Base-by-base conservation (phyloP, 2,888 invertebrate genomes). In the Pristionchus entomophagus region DNA sequence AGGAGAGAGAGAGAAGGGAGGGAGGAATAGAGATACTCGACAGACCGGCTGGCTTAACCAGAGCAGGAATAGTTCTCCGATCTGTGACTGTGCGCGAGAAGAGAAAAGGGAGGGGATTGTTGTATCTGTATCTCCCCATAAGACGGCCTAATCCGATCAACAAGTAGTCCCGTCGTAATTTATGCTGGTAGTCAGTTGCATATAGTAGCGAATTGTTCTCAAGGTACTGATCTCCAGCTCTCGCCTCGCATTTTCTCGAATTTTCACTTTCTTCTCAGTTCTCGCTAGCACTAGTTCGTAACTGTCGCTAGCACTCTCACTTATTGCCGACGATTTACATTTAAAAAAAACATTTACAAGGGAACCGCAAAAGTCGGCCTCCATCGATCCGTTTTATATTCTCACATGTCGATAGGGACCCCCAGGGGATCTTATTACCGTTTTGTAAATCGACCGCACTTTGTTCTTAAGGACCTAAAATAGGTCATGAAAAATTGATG, bases 11-110 rank as follows among this genome's bases (percentile, higher is more conserved):
- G n/a, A 69, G 22, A 38, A n/a, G 38, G 22, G 38, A 19, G 65
- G 22, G 38, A 38, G 29, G 38, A 38, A 69, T 69, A 69, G 65
- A 22, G 65, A 59, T 59, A 59, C 59, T 59, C 59, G 65, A 38
- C 65, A 29, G 65, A 69, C 65, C 65, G 65, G 65, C 32, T 69
- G 65, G 65, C 65, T 69, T 69, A 69, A n/a, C 65, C 65, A 69
- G 65, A 69, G 65, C 65, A 69, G 65, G 65, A 69, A 69, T 69
- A 69, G 65, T 69, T 69, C 65, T n/a, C n/a, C 38, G 65, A 69
- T 35, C 65, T 69, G 38, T 38, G 65, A 14, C 32, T 35, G 38
- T 35, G 38, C 35, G 65, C 35, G 65, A 69, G 38, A 69, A 26
- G 38, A 29, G 29, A 29, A 38, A 69, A 38, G 38, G 65, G 65